phyloP scores from a whole-genome alignment of 2,113 vertebrate genomes.

The Noturus placidus region DNA sequence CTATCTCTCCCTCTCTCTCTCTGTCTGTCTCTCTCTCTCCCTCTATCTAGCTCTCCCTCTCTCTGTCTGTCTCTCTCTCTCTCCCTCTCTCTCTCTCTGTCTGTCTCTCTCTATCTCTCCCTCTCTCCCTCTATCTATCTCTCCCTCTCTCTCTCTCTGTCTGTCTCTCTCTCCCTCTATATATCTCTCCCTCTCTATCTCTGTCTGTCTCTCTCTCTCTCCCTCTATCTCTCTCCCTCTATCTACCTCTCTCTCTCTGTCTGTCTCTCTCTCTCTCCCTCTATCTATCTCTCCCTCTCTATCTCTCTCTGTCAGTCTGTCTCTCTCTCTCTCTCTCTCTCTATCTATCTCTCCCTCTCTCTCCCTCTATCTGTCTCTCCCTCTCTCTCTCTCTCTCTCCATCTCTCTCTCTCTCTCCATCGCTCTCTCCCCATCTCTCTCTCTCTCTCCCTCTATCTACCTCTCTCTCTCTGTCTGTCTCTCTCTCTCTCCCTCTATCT shows the following conservation, averaged over 20 bases:
- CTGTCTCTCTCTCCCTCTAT: not conserved
- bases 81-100: too few relatives aligned
- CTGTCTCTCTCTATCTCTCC: not conserved
- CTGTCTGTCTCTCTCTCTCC: not conserved
- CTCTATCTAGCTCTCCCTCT: too few relatives aligned
- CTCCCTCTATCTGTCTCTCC: not conserved
- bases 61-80: not conserved
- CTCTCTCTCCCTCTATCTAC: not conserved
- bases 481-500: not conserved
- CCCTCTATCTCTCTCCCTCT: not conserved
- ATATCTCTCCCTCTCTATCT: too few relatives aligned
- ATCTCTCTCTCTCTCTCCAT: not conserved
- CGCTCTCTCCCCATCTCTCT: not conserved
- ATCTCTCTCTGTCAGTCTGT: too few relatives aligned
- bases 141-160: too few relatives aligned
- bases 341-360: not conserved
- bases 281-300: not conserved
- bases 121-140: not conserved
- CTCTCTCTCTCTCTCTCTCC: not conserved
- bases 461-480: not conserved
- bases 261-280: not conserved
- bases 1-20: not conserved
- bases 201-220: too few relatives aligned
- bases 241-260: not conserved
- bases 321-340: not conserved